Evolutionary conservation across 2,113 vertebrate genomes (phyloP).

Genomic region (Ptilorrhoa leucosticta): DNA sequence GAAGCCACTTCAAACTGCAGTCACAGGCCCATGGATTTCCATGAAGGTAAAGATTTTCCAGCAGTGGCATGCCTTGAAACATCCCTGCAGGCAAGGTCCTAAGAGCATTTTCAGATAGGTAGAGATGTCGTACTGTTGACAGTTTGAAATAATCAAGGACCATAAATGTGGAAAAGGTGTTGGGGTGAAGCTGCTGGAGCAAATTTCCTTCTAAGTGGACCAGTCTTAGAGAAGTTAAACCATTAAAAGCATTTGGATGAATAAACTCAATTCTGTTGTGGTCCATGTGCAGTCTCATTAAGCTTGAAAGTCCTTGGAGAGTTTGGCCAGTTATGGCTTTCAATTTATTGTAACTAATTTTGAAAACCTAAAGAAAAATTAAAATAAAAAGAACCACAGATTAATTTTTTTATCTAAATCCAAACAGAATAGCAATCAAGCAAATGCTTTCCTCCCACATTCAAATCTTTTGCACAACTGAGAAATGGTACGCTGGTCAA

Average conservation of each 20-base stretch:
- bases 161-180: constrained; percentile 83
- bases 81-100: constrained; percentile 67
- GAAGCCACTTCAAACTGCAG: constrained; percentile 81
- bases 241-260: constrained; percentile 85
- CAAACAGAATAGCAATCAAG: background rate
- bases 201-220: constrained; percentile 89
- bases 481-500: background rate
- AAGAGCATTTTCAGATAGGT: constrained; percentile 85
- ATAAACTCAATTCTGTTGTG: constrained; percentile 89
- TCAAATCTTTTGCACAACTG: background rate
- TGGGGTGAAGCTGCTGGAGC: constrained; percentile 83
- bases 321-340: constrained; percentile 70
- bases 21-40: constrained; percentile 90
- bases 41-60: constrained; percentile 88
- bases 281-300: constrained; percentile 85
- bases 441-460: background rate
- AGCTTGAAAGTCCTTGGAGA: constrained; percentile 78
- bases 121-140: constrained; percentile 86
- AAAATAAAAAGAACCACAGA: background rate
- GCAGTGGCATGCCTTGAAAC: constrained; percentile 73
- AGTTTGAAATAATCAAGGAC: constrained; percentile 78
- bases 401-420: background rate
- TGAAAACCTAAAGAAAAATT: constrained; percentile 78
- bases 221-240: constrained; percentile 81
- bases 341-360: constrained; percentile 92